Evolutionary conservation across 2,797 vertebrate genomes (phyloP), one percentile per base, ranked within the genome.

Genomic region (Chrysocyon brachyurus): DNA sequence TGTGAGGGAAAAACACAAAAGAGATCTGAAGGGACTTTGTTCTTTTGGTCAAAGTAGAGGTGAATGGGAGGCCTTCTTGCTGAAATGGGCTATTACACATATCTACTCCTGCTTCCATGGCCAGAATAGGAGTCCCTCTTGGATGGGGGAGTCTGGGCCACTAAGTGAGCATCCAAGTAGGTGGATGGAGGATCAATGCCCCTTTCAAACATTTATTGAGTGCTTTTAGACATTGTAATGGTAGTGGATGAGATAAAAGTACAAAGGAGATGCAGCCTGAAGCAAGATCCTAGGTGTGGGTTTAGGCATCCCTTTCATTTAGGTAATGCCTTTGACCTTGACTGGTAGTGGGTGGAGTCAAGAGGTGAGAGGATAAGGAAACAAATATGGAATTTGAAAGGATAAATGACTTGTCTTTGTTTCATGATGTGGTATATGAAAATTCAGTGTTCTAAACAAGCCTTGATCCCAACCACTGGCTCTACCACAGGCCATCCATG

Each of bases 261-360:
- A 8, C 19, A 70, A 75, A 72, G 36, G n/a, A 75, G 12, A 33
- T 59, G 16, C 77, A 9, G 5, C 11, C 52, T 33, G 52, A n/a
- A 56, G 15, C 1, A 12, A 57, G 3, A 5, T 1, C 0, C 86
- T 77, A 59, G 36, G n/a, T 1, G 2, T 49, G 11, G 22, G 22
- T 66, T 83, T 66, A 52, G 59, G 33, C 22, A 28, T 5, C 54
- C 9, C 15, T 6, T 28, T 84, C 54, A 57, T 56, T 82, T 88
- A 63, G 28, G 21, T 40, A 14, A 15, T 77, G 3, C 2, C 7
- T 1, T 85, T 0, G 19, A 31, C 28, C 49, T 89, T 89, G 52
- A 56, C 2, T 61, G 63, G 16, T 40, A 28, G n/a, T 36, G 2
- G 12, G 36, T 31, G 11, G 16, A 85, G 5, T 93, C 11, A 81